Evolutionary conservation across 2,113 vertebrate genomes (phyloP).

Genomic region (Platycercus adscitus): DNA sequence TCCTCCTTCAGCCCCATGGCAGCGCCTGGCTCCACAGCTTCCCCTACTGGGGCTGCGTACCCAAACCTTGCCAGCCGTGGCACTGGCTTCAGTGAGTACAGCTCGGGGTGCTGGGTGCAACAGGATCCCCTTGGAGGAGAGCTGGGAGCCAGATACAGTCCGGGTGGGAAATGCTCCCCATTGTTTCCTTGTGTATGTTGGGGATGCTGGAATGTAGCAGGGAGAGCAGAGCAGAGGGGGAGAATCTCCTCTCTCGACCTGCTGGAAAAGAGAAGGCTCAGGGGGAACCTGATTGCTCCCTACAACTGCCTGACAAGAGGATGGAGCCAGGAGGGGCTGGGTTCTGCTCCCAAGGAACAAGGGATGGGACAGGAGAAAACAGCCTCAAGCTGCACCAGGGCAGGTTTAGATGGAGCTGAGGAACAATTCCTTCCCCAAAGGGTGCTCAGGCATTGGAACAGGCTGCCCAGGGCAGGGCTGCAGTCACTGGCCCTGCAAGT

Average conservation of each 20-base stretch:
- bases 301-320: background rate
- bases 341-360: background rate
- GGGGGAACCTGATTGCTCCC: background rate
- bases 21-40: slow-evolving; percentile 3
- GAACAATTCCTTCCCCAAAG: background rate
- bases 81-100: slow-evolving; percentile 70
- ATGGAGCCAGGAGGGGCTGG: background rate
- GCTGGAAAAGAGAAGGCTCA: background rate
- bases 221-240: background rate
- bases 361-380: background rate
- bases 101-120: accelerated
- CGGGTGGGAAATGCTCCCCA: accelerated
- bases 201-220: accelerated
- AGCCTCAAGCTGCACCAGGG: background rate
- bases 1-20: slow-evolving; percentile 77
- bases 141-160: background rate
- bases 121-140: background rate
- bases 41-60: slow-evolving; percentile 61
- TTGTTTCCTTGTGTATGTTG: accelerated
- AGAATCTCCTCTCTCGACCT: background rate
- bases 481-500: background rate
- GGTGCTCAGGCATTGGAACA: background rate
- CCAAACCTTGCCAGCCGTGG: slow-evolving; percentile 57
- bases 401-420: too few species aligned
- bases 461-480: background rate